Conservation (phyloP, 2,888 invertebrate species). For the Spicauda simplicius region DNA sequence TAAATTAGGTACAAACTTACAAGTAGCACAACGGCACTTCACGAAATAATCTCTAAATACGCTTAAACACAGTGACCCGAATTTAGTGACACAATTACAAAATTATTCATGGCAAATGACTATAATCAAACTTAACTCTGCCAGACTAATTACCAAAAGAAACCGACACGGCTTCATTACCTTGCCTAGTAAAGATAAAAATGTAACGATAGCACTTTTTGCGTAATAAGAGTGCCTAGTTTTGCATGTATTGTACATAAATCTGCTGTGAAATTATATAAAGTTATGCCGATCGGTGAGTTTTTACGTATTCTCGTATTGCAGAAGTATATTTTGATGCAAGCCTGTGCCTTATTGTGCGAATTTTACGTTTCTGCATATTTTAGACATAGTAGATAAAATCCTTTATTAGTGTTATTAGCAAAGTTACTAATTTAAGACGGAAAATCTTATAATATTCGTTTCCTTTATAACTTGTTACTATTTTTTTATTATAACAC, state of each 20-base stretch:
- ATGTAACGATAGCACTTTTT: conserved; percentile 8
- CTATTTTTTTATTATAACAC: too few relatives aligned
- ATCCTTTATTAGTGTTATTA: too few relatives aligned
- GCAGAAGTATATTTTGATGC: not conserved
- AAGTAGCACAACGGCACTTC: conserved; percentile 4
- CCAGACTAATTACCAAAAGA: conserved; percentile 43
- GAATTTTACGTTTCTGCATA: not conserved
- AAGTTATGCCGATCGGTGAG: not conserved
- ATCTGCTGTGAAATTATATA: not conserved
- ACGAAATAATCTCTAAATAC: conserved; percentile 17
- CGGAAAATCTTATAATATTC: too few relatives aligned
- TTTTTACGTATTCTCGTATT: not conserved
- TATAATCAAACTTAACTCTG: conserved; percentile 38
- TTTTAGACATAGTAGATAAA: too few relatives aligned
- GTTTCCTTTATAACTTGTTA: too few relatives aligned
- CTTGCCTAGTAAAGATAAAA: conserved; percentile 23
- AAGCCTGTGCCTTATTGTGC: not conserved
- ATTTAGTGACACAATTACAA: conserved; percentile 36
- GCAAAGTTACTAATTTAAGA: too few relatives aligned
- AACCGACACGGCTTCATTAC: conserved; percentile 39
- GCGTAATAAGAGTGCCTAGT: not conserved
- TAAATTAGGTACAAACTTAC: not conserved
- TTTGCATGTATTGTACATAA: not conserved
- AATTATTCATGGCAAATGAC: conserved; percentile 41
- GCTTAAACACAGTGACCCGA: conserved; percentile 18